A percentile compares a stretch with the other conserved stretches of the same genome.
These are phyloP conservation scores for Halotydeus destructor DNA, from an alignment of 1,140 invertebrate species.

Conservation along the genomic window DNA sequence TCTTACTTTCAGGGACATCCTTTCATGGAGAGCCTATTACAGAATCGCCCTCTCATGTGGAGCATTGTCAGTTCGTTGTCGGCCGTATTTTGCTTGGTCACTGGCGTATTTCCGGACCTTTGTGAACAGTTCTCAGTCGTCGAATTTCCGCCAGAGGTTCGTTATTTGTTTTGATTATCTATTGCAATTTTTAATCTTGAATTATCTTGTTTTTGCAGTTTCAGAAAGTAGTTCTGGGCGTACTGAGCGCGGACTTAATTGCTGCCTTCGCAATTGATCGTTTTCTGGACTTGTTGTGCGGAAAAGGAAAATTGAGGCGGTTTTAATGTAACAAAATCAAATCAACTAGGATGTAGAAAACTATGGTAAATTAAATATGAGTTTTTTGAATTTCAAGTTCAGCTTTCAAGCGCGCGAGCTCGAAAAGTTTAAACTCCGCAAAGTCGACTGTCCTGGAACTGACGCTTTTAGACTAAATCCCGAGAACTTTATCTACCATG, in stretches of 20 bases:
- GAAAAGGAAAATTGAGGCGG: constrained; percentile 9
- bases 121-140: constrained; percentile 68
- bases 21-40: constrained; percentile 85
- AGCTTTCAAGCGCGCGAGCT: too few species aligned
- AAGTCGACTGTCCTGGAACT: too few species aligned
- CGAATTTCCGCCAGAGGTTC: constrained; percentile 60
- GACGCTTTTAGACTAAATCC: too few species aligned
- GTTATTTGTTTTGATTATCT: constrained; percentile 22
- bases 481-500: too few species aligned
- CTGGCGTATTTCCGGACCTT: constrained; percentile 51
- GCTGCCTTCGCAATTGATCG: constrained; percentile 62
- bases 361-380: background rate
- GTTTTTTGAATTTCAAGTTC: background rate
- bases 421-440: too few species aligned
- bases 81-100: constrained; percentile 48
- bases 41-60: constrained; percentile 80
- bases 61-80: constrained; percentile 51
- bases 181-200: constrained; percentile 5
- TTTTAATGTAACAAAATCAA: background rate
- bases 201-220: constrained; percentile 45
- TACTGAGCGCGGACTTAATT: constrained; percentile 57
- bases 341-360: background rate
- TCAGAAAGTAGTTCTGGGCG: constrained; percentile 49
- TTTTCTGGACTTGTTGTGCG: constrained; percentile 63
- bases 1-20: constrained; percentile 58